Conservation (phyloP, 2,797 vertebrate genomes). For the Diceros bicornis region DNA sequence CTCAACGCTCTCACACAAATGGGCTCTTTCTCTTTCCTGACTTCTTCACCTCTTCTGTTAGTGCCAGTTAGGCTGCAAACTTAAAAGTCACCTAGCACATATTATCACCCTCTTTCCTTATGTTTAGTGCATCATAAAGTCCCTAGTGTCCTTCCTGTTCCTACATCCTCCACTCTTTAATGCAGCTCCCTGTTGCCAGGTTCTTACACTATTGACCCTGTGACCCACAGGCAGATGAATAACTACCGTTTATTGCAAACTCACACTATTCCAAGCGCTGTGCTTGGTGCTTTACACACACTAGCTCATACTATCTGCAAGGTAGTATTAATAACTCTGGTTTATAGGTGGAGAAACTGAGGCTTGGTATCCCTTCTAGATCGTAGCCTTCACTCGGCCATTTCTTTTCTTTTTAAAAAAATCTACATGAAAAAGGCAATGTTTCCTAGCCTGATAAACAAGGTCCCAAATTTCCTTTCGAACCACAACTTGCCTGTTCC, state of each 20-base stretch:
- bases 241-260: fast-evolving
- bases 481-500: not conserved
- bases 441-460: not conserved
- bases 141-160: not conserved
- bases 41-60: not conserved
- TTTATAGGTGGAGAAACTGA: not conserved
- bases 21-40: not conserved
- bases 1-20: fast-evolving
- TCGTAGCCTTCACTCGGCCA: fast-evolving
- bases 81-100: not conserved
- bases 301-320: not conserved
- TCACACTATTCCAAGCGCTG: fast-evolving
- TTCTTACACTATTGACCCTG: not conserved
- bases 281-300: too few species aligned
- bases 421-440: not conserved
- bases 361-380: not conserved
- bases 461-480: not conserved
- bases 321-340: not conserved
- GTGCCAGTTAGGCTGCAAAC: not conserved
- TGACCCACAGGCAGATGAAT: not conserved
- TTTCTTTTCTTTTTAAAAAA: not conserved
- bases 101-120: not conserved
- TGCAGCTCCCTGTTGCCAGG: not conserved
- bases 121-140: not conserved
- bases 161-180: not conserved